phyloP scores from a whole-genome alignment of 2,888 invertebrate genomes.

The Marasmarcha lunaedactyla region DNA sequence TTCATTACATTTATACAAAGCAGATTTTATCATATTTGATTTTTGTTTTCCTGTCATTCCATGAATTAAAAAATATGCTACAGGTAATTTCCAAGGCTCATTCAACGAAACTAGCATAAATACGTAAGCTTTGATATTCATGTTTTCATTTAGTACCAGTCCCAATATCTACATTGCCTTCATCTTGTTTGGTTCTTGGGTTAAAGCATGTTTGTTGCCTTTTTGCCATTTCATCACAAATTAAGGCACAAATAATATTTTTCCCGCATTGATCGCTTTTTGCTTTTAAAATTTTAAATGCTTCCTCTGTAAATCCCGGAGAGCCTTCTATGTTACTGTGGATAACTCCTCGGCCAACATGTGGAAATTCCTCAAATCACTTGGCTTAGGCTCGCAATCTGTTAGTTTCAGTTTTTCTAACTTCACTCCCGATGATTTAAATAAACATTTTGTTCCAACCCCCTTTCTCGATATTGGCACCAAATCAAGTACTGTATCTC shows the following conservation, averaged over 20 bases:
- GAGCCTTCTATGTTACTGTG: too few species aligned
- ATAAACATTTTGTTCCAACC: too few species aligned
- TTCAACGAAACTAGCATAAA: conserved; percentile 20
- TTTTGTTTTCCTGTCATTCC: conserved; percentile 17
- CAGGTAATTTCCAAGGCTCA: conserved; percentile 22
- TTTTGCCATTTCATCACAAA: conserved; percentile 22
- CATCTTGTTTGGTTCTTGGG: conserved; percentile 4
- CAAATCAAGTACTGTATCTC: too few species aligned
- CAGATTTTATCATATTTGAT: conserved; percentile 13
- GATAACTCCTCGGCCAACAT: too few species aligned
- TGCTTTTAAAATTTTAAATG: too few species aligned
- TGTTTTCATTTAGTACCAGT: conserved; percentile 1
- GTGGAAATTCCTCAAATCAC: too few species aligned
- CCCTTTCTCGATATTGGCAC: too few species aligned
- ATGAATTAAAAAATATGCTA: conserved; percentile 23
- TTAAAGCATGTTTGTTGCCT: conserved; percentile 15
- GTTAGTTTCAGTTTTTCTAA: too few species aligned
- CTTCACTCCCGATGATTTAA: too few species aligned
- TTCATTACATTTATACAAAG: conserved; percentile 16
- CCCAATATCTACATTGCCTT: conserved; percentile 16
- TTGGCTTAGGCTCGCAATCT: too few species aligned
- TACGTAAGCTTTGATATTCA: conserved; percentile 12
- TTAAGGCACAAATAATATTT: conserved; percentile 14
- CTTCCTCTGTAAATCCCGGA: too few species aligned
- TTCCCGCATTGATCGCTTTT: too few species aligned